Percentiles rank a stretch among this genome's conserved stretches.
phyloP scores from a whole-genome alignment of 2,797 vertebrate species.

The Lagocephalus sceleratus region DNA sequence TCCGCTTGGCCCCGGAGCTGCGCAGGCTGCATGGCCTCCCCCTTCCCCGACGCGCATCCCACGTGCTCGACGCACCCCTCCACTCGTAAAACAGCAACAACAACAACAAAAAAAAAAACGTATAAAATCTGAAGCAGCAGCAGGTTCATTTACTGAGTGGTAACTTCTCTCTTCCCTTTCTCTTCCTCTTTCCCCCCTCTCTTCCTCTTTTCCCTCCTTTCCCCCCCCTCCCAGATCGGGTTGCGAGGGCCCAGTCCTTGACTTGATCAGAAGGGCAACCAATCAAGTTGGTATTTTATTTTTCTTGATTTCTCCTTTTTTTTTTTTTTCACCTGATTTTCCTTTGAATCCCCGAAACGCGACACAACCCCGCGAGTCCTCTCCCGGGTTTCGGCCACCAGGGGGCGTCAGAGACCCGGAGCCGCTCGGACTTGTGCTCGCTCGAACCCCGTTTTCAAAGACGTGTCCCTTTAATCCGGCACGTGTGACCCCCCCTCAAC shows the following conservation, averaged over 20 bases:
- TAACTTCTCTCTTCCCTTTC: conserved; percentile 46
- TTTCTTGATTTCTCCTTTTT: conserved; percentile 19
- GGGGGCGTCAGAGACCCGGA: conserved; percentile 36
- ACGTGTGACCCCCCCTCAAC: too few species aligned
- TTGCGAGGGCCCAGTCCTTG: conserved; percentile 74
- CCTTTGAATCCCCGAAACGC: not conserved
- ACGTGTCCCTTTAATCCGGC: too few species aligned
- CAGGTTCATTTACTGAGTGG: conserved; percentile 28
- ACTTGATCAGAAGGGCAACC: conserved; percentile 71
- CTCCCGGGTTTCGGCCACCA: conserved; percentile 32
- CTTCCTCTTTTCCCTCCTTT: conserved; percentile 40
- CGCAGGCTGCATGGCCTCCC: too few species aligned
- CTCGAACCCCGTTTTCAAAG: too few species aligned
- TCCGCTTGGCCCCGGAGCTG: too few species aligned
- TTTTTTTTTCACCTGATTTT: conserved; percentile 15
- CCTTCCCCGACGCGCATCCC: too few species aligned
- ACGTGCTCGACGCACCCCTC: too few species aligned
- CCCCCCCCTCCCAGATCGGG: conserved; percentile 75
- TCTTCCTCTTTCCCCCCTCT: conserved; percentile 21
- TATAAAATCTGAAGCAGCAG: too few species aligned
- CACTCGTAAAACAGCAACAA: too few species aligned
- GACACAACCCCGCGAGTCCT: too few species aligned
- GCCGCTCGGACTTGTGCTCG: too few species aligned
- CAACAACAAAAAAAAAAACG: too few species aligned
- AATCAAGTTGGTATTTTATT: conserved; percentile 64